A percentile compares a stretch with the other conserved stretches of the same genome.
Conservation (phyloP, 2,113 vertebrate genomes). For the Otocyon megalotis region DNA sequence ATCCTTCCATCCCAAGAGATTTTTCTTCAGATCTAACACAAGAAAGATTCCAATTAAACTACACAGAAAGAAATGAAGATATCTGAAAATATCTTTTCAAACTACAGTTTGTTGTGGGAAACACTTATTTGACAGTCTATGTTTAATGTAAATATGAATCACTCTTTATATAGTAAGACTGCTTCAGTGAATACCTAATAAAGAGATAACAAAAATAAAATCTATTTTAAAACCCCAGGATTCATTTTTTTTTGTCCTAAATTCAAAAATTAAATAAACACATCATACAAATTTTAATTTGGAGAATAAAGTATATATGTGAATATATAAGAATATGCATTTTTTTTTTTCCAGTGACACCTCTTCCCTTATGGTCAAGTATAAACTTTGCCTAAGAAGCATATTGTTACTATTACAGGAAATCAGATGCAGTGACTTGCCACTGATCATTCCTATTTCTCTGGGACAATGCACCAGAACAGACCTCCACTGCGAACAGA, state of each 20-base stretch:
- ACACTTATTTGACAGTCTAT: slow-evolving; percentile 42
- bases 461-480: slow-evolving; percentile 78
- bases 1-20: slow-evolving; percentile 63
- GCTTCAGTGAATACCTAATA: slow-evolving; percentile 70
- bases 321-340: slow-evolving; percentile 50
- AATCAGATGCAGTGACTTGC: slow-evolving; percentile 79
- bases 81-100: slow-evolving; percentile 61
- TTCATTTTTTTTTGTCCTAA: slow-evolving; percentile 67
- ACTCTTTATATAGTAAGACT: slow-evolving; percentile 66
- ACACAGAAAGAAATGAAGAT: slow-evolving; percentile 44
- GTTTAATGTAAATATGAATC: slow-evolving; percentile 64
- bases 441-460: slow-evolving; percentile 58
- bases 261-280: slow-evolving; percentile 72
- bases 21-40: slow-evolving; percentile 73
- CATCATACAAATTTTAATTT: slow-evolving; percentile 73
- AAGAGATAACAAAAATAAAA: slow-evolving; percentile 68
- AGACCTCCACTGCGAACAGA: slow-evolving; percentile 85
- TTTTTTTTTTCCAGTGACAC: slow-evolving; percentile 67
- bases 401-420: slow-evolving; percentile 78
- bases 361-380: slow-evolving; percentile 78
- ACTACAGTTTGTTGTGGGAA: slow-evolving; percentile 15
- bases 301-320: slow-evolving; percentile 70
- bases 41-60: slow-evolving; percentile 40
- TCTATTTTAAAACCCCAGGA: slow-evolving; percentile 68
- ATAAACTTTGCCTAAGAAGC: slow-evolving; percentile 73